Base-by-base conservation (phyloP, 2,888 invertebrate genomes). In the Lottia scabra region DNA sequence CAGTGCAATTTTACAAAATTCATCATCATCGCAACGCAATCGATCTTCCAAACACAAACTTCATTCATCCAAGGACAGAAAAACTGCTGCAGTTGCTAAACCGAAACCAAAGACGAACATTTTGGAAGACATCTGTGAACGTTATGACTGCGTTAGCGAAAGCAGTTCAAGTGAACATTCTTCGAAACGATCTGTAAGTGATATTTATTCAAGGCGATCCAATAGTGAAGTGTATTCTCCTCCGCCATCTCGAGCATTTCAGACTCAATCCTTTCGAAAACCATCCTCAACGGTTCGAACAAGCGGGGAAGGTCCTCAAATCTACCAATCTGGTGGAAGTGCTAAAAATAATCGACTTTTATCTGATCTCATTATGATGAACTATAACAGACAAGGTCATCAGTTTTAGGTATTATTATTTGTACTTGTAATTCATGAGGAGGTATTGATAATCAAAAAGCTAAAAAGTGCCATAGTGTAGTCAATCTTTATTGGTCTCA, bases 361-460 rank as follows among this genome's bases (percentile, higher is more conserved):
- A 44, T 76, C 76, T 0, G 78, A 78, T 26, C 65, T 78, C 26
- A 78, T 78, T 48, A 72, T 78, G 38, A 70, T 75, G 48, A 78
- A 78, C 64, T 75, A 78, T 45, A 75, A 78, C 63, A 72, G 73
- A 66, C 77, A 75, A 67, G 19, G 38, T 38, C 38, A 38, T 6
- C 38, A 38, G 10, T 38, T 38, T 38, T 38, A 38, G 38, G 10
- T 38, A 38, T 38, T 38, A 10, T 5, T 5, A 38, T 38, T 38
- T 6, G 1, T 38, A 38, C n/a, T n/a, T n/a, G 30, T 30, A 30
- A 30, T 30, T 4, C 6, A 30, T n/a, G 6, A 4, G 30, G 30
- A 10, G 38, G 38, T 38, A 38, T 8, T 38, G 38, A 38, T 38
- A 38, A 38, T 38, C 38, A 38, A 38, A 38, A 38, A 38, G 38